Conservation (phyloP, 2,888 invertebrate species). For the Lordiphosa fenestrarum region DNA sequence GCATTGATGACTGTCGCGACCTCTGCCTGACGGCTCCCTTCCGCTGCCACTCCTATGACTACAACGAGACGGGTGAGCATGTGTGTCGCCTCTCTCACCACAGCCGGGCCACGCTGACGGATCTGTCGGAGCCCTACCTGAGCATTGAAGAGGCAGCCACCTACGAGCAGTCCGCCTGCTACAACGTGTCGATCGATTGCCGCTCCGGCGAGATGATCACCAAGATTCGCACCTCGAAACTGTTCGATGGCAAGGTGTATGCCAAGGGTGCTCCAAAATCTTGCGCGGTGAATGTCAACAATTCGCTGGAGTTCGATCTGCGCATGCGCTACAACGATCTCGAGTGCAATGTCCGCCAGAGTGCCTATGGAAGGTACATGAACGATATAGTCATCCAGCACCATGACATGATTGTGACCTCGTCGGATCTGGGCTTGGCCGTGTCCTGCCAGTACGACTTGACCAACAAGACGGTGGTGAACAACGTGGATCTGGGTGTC, state of each 20-base stretch:
- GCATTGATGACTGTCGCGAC: conserved; percentile 93
- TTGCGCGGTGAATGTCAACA: conserved; percentile 93
- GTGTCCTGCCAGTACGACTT: conserved; percentile 96
- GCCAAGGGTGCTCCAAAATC: conserved; percentile 96
- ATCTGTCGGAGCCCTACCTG: conserved; percentile 93
- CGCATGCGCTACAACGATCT: conserved; percentile 95
- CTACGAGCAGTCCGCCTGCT: conserved; percentile 95
- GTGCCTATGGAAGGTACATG: conserved; percentile 89
- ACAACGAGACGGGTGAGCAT: conserved; percentile 94
- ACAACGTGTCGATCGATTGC: conserved; percentile 96
- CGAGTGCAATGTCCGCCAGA: conserved; percentile 94
- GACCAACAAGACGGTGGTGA: conserved; percentile 95
- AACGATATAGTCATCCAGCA: conserved; percentile 97
- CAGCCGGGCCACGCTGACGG: conserved; percentile 91
- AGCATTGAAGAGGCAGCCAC: conserved; percentile 94
- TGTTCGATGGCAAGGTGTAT: conserved; percentile 96
- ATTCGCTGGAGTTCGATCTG: conserved; percentile 92
- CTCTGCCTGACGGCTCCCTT: conserved; percentile 93
- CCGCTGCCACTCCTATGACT: conserved; percentile 95
- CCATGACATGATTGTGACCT: conserved; percentile 96
- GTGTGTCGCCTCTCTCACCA: conserved; percentile 95
- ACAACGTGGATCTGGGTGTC: conserved; percentile 93
- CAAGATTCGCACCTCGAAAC: conserved; percentile 92
- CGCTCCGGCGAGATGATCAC: conserved; percentile 95
- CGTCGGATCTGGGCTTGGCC: conserved; percentile 93